A percentile compares a stretch with the other conserved stretches of the same genome.
These are phyloP conservation scores for Gymnopithys bicolor DNA, from an alignment of 2,797 vertebrate species.

Conservation along the genomic window DNA sequence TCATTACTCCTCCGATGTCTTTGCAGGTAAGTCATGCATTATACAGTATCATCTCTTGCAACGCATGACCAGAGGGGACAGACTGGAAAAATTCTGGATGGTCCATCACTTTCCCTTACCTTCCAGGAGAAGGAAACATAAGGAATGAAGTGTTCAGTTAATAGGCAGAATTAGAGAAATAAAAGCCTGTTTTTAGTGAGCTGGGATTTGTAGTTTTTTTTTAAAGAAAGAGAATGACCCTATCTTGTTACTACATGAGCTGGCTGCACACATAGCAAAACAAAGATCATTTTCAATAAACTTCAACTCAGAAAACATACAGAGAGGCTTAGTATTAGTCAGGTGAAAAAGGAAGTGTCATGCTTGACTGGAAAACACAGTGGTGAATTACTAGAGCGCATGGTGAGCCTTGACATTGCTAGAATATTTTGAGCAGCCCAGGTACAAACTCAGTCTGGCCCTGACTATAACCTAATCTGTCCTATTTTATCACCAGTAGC, in stretches of 20 bases:
- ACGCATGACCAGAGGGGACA: background rate
- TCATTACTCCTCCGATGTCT: slow-evolving; percentile 28
- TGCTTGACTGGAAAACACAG: background rate
- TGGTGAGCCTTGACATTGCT: background rate
- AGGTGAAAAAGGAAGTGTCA: background rate
- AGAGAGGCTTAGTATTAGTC: background rate
- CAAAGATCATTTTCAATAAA: slow-evolving; percentile 41
- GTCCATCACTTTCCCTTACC: background rate
- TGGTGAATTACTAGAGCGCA: background rate
- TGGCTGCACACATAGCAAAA: background rate
- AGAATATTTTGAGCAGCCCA: background rate
- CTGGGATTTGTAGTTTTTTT: background rate
- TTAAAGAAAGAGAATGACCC: background rate
- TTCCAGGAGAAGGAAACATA: background rate
- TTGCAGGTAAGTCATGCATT: slow-evolving; percentile 46
- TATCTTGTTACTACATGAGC: background rate
- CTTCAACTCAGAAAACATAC: background rate
- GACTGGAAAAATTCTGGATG: slow-evolving; percentile 21
- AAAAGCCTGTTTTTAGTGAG: background rate
- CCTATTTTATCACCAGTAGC: background rate
- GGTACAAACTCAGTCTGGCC: background rate
- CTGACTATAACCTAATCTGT: background rate
- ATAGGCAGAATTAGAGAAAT: background rate
- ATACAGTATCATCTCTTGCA: slow-evolving; percentile 1
- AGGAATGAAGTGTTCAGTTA: background rate